phyloP scores from a whole-genome alignment of 2,113 vertebrate species.

The Rhynchopsitta pachyrhyncha region DNA sequence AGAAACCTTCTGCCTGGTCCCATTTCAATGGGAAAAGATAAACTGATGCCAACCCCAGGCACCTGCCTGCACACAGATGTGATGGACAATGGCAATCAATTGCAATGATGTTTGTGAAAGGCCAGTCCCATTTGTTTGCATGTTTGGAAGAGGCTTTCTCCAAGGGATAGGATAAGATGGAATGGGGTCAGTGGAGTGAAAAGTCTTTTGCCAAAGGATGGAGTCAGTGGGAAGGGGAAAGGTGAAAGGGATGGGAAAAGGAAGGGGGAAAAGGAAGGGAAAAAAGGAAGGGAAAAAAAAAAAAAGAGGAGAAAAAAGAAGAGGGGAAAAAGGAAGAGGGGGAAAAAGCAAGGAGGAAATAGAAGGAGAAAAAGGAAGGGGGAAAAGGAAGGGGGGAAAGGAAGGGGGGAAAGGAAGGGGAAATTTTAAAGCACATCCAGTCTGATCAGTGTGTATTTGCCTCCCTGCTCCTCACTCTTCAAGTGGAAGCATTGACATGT shows the following conservation, averaged over 20 bases:
- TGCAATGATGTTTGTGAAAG: neutral
- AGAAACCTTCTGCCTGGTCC: neutral
- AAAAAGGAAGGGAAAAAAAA: accelerated
- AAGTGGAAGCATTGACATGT: neutral
- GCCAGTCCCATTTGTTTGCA: neutral
- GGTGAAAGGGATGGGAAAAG: neutral
- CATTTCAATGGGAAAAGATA: neutral
- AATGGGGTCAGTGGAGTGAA: neutral
- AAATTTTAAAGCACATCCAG: neutral
- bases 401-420: accelerated
- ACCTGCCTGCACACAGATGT: accelerated
- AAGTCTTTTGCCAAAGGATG: neutral
- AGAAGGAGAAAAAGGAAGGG: accelerated
- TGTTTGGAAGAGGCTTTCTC: neutral
- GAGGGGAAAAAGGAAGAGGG: accelerated
- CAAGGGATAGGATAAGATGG: neutral
- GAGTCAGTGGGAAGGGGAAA: neutral
- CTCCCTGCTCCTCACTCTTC: neutral
- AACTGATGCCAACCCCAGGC: neutral
- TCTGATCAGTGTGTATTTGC: neutral
- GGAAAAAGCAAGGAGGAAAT: too few species aligned
- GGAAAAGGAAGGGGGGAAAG: accelerated
- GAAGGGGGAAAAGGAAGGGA: too few species aligned
- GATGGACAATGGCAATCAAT: neutral
- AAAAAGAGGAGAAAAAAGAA: too few species aligned